Evolutionary conservation across 2,113 vertebrate genomes (phyloP).

Genomic region (Tupaia tana): DNA sequence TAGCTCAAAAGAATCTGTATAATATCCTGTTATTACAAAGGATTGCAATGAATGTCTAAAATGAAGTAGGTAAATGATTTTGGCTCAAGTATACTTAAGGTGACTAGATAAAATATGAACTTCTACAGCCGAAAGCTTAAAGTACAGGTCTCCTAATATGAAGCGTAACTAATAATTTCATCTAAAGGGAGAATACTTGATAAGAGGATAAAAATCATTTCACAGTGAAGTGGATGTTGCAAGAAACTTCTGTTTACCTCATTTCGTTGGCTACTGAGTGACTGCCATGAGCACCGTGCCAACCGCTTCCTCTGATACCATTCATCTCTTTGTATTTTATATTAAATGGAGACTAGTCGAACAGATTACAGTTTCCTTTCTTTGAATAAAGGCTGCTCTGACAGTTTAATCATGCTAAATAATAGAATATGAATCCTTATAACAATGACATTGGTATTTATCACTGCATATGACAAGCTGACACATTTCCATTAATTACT

Average conservation of each 20-base stretch:
- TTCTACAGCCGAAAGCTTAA: constrained; percentile 6
- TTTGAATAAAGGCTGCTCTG: constrained; percentile 7
- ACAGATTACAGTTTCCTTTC: not conserved
- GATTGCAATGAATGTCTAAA: constrained; percentile 53
- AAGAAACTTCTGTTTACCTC: constrained; percentile 19
- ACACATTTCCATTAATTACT: not conserved
- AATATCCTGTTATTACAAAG: constrained; percentile 66
- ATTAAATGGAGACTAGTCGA: not conserved
- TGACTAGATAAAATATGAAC: constrained; percentile 37
- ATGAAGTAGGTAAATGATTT: constrained; percentile 45
- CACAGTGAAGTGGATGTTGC: not conserved
- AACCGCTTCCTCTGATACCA: not conserved
- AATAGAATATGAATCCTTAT: constrained; percentile 25
- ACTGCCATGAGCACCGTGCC: not conserved
- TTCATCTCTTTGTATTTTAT: not conserved
- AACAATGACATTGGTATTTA: not conserved
- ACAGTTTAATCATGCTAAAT: constrained; percentile 15
- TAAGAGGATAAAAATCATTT: not conserved
- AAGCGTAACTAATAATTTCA: constrained; percentile 40
- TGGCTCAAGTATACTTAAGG: constrained; percentile 46
- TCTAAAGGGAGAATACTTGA: not conserved
- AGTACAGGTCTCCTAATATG: not conserved
- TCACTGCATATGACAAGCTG: not conserved
- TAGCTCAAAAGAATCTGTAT: constrained; percentile 63
- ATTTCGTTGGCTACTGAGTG: not conserved